phyloP scores from a whole-genome alignment of 1,140 invertebrate species.

The Drosophila willistoni region DNA sequence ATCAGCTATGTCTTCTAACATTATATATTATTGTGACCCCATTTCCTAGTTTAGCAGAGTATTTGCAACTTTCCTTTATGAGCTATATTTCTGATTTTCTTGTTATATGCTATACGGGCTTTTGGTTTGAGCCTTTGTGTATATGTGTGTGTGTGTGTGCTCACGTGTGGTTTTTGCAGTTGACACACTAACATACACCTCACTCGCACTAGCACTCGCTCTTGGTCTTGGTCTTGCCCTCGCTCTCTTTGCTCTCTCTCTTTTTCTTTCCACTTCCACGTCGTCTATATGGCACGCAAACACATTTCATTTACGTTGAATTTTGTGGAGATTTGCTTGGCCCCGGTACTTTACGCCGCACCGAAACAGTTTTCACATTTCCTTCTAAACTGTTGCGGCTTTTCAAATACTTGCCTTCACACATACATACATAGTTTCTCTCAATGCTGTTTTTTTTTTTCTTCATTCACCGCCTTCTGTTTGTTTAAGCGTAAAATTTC shows the following conservation, averaged over 20 bases:
- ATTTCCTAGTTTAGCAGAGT: not conserved
- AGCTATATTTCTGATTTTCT: conserved; percentile 11
- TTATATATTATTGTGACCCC: too few species aligned
- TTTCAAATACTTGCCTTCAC: conserved; percentile 68
- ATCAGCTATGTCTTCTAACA: too few species aligned
- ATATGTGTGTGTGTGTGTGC: conserved; percentile 31
- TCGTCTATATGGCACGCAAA: conserved; percentile 60
- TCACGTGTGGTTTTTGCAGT: conserved; percentile 73
- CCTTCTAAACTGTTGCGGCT: conserved; percentile 66
- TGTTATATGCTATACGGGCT: conserved; percentile 36
- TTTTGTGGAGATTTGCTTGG: conserved; percentile 58
- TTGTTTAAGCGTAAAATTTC: conserved; percentile 60
- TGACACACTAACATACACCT: conserved; percentile 64
- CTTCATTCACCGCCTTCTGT: conserved; percentile 30
- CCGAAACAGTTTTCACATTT: not conserved
- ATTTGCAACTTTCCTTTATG: not conserved
- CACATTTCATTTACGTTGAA: conserved; percentile 78
- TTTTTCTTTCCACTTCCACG: conserved; percentile 19
- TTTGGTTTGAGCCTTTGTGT: conserved; percentile 59
- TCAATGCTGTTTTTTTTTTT: conserved; percentile 42
- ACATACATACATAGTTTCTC: conserved; percentile 43
- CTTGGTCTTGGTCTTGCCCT: not conserved
- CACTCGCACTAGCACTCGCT: conserved; percentile 5
- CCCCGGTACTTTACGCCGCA: conserved; percentile 17
- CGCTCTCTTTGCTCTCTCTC: conserved; percentile 24